A percentile compares a stretch with the other conserved stretches of the same genome.
Evolutionary conservation across 2,113 vertebrate genomes (phyloP).

Genomic region (Pterocles orientalis): DNA sequence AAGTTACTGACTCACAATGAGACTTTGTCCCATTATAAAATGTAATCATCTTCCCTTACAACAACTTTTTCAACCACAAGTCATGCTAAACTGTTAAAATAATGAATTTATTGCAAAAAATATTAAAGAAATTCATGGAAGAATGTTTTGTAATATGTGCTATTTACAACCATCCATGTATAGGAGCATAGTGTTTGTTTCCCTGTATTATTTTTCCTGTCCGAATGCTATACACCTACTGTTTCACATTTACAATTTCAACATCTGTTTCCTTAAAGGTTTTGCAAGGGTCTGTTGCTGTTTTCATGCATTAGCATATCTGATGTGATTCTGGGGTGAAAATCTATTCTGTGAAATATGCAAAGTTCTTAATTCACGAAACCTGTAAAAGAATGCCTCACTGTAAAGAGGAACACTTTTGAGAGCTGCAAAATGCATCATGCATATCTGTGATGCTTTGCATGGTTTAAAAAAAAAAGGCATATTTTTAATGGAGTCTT

Average conservation of each 20-base stretch:
- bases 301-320: background rate
- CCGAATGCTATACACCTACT: background rate
- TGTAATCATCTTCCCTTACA: background rate
- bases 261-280: constrained; percentile 1
- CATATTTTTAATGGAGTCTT: background rate
- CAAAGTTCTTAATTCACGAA: background rate
- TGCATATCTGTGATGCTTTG: background rate
- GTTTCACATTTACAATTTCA: background rate
- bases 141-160: background rate
- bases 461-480: background rate
- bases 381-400: background rate
- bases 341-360: background rate
- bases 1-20: constrained; percentile 75
- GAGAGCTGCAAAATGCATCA: background rate
- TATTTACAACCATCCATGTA: background rate
- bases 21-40: background rate
- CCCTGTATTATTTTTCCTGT: background rate
- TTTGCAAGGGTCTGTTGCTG: background rate
- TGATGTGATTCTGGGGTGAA: background rate
- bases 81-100: background rate
- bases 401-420: background rate
- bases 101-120: background rate
- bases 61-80: background rate
- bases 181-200: background rate
- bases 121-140: background rate